A percentile compares a stretch with the other conserved stretches of the same genome.
Evolutionary conservation across 2,797 vertebrate genomes (phyloP).

Genomic region (Molossus molossus): DNA sequence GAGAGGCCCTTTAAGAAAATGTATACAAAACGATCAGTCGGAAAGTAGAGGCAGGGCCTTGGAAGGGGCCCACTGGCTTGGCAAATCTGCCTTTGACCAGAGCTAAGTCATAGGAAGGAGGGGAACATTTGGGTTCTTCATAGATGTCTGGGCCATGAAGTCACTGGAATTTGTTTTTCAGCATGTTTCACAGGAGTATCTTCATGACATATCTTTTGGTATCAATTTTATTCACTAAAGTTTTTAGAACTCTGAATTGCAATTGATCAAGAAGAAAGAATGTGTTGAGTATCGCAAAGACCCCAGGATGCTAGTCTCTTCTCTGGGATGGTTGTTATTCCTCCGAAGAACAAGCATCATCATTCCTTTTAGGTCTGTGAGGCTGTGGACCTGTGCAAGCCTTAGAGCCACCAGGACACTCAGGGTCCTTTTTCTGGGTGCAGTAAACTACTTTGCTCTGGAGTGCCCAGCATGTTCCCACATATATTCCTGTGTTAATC

Average conservation of each 20-base stretch:
- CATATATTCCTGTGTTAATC: not conserved
- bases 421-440: not conserved
- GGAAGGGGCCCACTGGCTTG: not conserved
- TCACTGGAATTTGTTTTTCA: constrained; percentile 9
- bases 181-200: not conserved
- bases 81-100: not conserved
- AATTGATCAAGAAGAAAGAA: not conserved
- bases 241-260: not conserved
- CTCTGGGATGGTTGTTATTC: not conserved
- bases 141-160: not conserved
- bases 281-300: not conserved
- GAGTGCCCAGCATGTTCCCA: not conserved
- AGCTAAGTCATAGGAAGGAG: not conserved
- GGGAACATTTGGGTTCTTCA: not conserved
- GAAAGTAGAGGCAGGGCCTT: not conserved
- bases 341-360: not conserved
- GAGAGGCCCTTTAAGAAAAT: not conserved
- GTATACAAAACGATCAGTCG: not conserved
- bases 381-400: not conserved
- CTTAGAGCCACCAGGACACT: not conserved
- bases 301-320: not conserved
- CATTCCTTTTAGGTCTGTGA: not conserved
- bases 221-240: not conserved
- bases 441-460: constrained; percentile 22
- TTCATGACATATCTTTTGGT: not conserved